Percentiles rank a stretch among this genome's conserved stretches.
Evolutionary conservation across 2,113 vertebrate genomes (phyloP).

Genomic region (Pterocles gutturalis): DNA sequence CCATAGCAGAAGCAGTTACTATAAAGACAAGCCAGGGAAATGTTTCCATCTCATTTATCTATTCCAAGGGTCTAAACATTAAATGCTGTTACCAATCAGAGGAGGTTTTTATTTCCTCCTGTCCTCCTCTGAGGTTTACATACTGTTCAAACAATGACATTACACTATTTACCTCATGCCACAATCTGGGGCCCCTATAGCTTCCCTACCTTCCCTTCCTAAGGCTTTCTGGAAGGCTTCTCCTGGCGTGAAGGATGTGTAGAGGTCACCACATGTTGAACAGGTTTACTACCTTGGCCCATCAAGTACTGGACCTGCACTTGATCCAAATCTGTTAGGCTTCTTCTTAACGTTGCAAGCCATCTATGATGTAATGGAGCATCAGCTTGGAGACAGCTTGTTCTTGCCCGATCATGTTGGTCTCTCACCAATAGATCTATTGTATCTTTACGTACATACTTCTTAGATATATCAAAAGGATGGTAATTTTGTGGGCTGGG

Average conservation of each 20-base stretch:
- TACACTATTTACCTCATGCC: neutral
- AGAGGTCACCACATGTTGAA: neutral
- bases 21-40: neutral
- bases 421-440: neutral
- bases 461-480: slow-evolving; percentile 42
- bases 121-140: neutral
- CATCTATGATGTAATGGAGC: neutral
- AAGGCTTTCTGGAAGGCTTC: neutral
- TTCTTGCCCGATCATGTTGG: neutral
- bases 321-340: neutral
- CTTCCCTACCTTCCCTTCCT: neutral
- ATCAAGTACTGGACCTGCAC: neutral
- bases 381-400: neutral
- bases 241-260: neutral
- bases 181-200: neutral
- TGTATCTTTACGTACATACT: neutral
- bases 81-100: neutral
- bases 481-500: slow-evolving; percentile 46
- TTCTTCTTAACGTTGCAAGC: neutral
- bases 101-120: neutral
- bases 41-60: slow-evolving; percentile 3
- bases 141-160: neutral
- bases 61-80: neutral
- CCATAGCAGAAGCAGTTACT: neutral
- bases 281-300: neutral